A percentile compares a stretch with the other conserved stretches of the same genome.
phyloP scores from a whole-genome alignment of 2,113 vertebrate species.

The Eonycteris spelaea region DNA sequence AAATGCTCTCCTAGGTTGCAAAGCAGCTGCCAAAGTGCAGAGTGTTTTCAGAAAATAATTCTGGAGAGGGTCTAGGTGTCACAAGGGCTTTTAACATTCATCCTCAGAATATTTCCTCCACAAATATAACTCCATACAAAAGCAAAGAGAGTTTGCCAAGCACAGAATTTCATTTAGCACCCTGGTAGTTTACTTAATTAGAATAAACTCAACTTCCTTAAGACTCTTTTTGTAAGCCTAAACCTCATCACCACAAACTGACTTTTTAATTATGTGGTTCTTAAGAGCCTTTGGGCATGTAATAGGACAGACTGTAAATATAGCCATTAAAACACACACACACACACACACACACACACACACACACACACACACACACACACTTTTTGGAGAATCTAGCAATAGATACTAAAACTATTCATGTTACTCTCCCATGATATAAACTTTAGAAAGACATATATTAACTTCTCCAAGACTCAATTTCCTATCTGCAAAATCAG shows the following conservation, averaged over 20 bases:
- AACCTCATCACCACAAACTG: conserved; percentile 53
- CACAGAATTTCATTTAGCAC: conserved; percentile 67
- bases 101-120: conserved; percentile 29
- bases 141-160: conserved; percentile 47
- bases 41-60: conserved; percentile 68
- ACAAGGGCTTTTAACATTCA: conserved; percentile 47
- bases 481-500: background rate
- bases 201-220: conserved; percentile 60
- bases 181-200: conserved; percentile 69
- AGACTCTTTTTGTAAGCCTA: conserved; percentile 47
- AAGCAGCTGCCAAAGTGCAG: conserved; percentile 57
- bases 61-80: conserved; percentile 17
- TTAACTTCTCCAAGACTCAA: background rate
- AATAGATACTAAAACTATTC: background rate
- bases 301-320: conserved; percentile 37
- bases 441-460: background rate
- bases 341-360: background rate
- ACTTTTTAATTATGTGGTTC: conserved; percentile 69
- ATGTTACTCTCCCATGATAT: background rate
- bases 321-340: background rate
- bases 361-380: too few relatives aligned
- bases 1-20: conserved; percentile 69
- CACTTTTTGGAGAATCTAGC: background rate
- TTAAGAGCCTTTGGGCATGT: conserved; percentile 46
- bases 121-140: conserved; percentile 20